phyloP scores from a whole-genome alignment of 2,888 invertebrate species.

The Arrhopalites spinosus region DNA sequence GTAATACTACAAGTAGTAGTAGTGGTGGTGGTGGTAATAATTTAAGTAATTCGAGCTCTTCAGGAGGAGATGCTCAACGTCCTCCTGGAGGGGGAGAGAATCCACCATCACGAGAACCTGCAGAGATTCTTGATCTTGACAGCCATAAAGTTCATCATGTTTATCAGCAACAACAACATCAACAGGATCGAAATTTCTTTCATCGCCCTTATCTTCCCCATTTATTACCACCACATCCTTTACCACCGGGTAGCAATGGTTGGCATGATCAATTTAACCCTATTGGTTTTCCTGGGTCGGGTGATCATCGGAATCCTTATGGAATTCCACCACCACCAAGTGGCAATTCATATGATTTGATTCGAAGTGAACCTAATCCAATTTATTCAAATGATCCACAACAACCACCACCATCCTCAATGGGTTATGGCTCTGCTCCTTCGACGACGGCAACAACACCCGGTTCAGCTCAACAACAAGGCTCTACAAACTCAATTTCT shows the following conservation, averaged over 20 bases:
- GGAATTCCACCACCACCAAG: conserved; percentile 32
- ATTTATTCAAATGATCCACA: conserved; percentile 38
- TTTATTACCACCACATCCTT: conserved; percentile 47
- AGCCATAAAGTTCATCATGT: conserved; percentile 83
- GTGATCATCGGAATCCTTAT: not conserved
- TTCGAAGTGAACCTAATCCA: conserved; percentile 23
- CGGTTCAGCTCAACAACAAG: too few species aligned
- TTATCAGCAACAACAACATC: conserved; percentile 59
- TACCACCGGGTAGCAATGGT: conserved; percentile 47
- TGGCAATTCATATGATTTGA: conserved; percentile 17
- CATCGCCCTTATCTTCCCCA: conserved; percentile 52
- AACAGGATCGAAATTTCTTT: conserved; percentile 46
- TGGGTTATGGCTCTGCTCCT: conserved; percentile 25
- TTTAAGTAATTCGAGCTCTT: not conserved
- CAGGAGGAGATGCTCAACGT: conserved; percentile 52
- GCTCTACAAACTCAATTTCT: not conserved
- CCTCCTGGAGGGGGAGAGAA: conserved; percentile 52
- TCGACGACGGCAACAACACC: conserved; percentile 14
- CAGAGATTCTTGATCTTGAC: conserved; percentile 83
- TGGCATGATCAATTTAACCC: conserved; percentile 41
- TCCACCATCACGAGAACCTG: conserved; percentile 63
- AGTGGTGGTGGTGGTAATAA: conserved; percentile 48
- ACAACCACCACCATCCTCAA: conserved; percentile 22
- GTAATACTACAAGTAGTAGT: conserved; percentile 53
- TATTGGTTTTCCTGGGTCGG: conserved; percentile 23